Evolutionary conservation across 2,113 vertebrate genomes (phyloP), one percentile per base, ranked within the genome.

Genomic region (Holacanthus passer): DNA sequence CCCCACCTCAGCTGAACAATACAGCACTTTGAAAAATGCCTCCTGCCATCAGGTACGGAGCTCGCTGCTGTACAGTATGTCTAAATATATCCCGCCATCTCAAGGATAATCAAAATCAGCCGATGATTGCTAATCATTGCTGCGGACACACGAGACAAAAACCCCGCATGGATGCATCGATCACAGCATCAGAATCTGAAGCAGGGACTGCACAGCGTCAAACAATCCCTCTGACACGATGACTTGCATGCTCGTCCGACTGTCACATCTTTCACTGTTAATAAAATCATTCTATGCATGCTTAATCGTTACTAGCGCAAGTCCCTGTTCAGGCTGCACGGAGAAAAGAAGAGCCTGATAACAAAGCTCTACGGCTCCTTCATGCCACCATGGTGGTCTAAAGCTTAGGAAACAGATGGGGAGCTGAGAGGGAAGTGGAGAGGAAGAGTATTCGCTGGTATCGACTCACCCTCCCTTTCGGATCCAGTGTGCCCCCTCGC

Each of bases 11-110:
- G 76, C 73, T 60, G 87, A 94, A 95, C 93, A 94, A 94, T 93
- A 93, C 88, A 82, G 87, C 91, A 89, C 89, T 94, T 92, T 93
- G 88, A 87, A 93, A 91, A 94, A 92, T 75, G 84, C 91, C 81
- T 88, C 83, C 73, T 90, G 90, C 90, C 82, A 84, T 89, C 93
- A 96, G 94, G 93, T 94, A 92, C 27, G 12, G 82, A 81, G 84
- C 77, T 70, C 77, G 81, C 84, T 62, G 81, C 83, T 12, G 66
- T 85, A 79, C 81, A 76, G 79, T 77, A 20, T 0, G 31, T 58
- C 70, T 48, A 32, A 16, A 56, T 53, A 55, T 81, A 63, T 62
- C 43, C 63, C 10, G 55, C 71, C 7, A 53, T 19, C 50, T 63
- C 20, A 4, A 41, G 56, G 31, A 82, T 64, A 81, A 64, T 74